Base-by-base conservation (phyloP, 2,797 vertebrate genomes). In the Meda fulgida region DNA sequence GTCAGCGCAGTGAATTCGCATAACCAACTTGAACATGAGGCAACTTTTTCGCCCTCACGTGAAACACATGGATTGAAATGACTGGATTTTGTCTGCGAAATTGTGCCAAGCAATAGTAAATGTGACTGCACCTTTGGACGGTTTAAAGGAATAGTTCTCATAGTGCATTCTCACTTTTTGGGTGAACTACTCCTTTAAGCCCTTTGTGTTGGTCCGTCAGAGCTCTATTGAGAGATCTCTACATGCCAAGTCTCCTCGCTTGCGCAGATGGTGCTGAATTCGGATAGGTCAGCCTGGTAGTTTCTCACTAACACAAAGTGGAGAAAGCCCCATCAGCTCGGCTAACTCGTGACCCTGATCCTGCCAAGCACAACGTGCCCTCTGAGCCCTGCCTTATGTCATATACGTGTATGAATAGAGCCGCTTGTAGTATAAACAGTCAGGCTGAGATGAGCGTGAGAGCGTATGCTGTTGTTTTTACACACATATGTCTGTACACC, bases 231-330 rank as follows among this genome's bases (percentile, higher is more conserved):
- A 34, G 75, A 85, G 79, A 84, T 72, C 78, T 8, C 16, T 81
- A 23, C 73, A 55, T 67, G 86, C 67, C 83, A 85, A 69, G 46
- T 34, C 53, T 48, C 89, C 86, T 89, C 87, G 86, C 90, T 86
- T 89, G 89, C 86, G 85, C 91, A 90, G 91, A 93, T 93, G 93
- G 91, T 90, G 91, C 80, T 91, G 90, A 91, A 93, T 93, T 93
- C 92, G 88, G 85, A 90, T 86, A 93, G 92, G 93, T 93, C 93
- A 91, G 88, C 91, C 92, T 89, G 90, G 66, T 88, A 90, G 88
- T 88, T 70, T 89, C 89, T 93, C 89, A 89, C 90, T 92, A 87
- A 92, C 86, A 51, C 81, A 89, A 81, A 51, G 81, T 46, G 89
- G 86, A 80, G 86, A 91, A 87, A 88, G 80, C 72, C 83, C 91